phyloP scores from a whole-genome alignment of 2,888 invertebrate genomes.

The Lepidocyrtinus sp. region DNA sequence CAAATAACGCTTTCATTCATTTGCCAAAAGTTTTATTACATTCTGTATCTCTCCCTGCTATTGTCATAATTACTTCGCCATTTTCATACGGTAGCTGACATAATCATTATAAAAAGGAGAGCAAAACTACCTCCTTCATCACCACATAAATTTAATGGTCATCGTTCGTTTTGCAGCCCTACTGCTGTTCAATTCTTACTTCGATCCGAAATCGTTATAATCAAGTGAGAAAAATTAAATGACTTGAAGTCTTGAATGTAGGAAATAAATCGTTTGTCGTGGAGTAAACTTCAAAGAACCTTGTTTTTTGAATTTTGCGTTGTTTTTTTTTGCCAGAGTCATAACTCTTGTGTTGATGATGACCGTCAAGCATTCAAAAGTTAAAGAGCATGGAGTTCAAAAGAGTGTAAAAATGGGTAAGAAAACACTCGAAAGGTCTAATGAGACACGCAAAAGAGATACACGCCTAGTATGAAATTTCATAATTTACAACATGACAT shows the following conservation, averaged over 20 bases:
- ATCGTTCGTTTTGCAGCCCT: not conserved
- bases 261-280: not conserved
- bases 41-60: not conserved
- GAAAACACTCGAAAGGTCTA: slow-evolving; percentile 33
- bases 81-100: slow-evolving; percentile 46
- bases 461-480: slow-evolving; percentile 54
- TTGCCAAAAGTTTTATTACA: slow-evolving; percentile 6
- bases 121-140: slow-evolving; percentile 7
- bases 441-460: slow-evolving; percentile 55
- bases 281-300: not conserved
- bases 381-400: slow-evolving; percentile 37
- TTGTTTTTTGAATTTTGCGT: not conserved
- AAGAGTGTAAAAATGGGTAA: slow-evolving; percentile 39
- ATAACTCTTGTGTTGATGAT: too few species aligned
- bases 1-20: slow-evolving; percentile 14
- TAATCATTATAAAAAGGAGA: slow-evolving; percentile 41
- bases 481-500: slow-evolving; percentile 58
- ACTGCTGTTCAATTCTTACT: not conserved
- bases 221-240: too few species aligned
- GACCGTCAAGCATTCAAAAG: slow-evolving; percentile 8
- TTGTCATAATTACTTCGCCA: slow-evolving; percentile 16
- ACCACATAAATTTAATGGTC: slow-evolving; percentile 17
- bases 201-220: too few species aligned
- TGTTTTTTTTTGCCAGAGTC: too few species aligned
- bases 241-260: too few species aligned